A percentile compares a stretch with the other conserved stretches of the same genome.
Conservation (phyloP, 2,888 invertebrate species). For the Conchocele bisecta region DNA sequence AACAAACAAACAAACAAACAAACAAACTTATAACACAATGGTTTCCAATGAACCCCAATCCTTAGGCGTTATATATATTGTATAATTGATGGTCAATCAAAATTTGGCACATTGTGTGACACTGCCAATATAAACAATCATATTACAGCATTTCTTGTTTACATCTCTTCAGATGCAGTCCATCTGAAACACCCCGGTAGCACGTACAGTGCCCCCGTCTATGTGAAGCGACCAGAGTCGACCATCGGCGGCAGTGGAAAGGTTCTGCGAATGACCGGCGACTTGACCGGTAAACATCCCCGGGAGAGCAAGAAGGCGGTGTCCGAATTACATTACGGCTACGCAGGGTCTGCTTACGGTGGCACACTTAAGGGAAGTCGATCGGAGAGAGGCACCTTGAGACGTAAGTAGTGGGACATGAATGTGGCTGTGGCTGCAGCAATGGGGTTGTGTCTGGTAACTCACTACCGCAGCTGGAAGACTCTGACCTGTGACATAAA, state of each 20-base stretch:
- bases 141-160: too few relatives aligned
- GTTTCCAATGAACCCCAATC: too few relatives aligned
- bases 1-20: too few relatives aligned
- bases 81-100: too few relatives aligned
- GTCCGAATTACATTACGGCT: constrained; percentile 69
- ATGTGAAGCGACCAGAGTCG: constrained; percentile 63
- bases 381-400: constrained; percentile 70
- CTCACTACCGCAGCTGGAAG: too few relatives aligned
- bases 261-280: constrained; percentile 73
- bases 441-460: background rate
- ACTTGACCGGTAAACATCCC: constrained; percentile 73
- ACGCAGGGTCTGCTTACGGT: constrained; percentile 46
- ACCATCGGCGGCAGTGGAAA: constrained; percentile 65
- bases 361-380: constrained; percentile 58
- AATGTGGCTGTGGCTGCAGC: too few relatives aligned
- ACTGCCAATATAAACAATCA: too few relatives aligned
- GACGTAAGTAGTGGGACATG: constrained; percentile 72
- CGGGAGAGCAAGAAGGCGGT: constrained; percentile 62
- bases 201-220: constrained; percentile 72
- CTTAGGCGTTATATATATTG: too few relatives aligned
- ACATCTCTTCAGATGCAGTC: constrained; percentile 67
- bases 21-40: too few relatives aligned
- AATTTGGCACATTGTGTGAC: too few relatives aligned
- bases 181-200: constrained; percentile 74
- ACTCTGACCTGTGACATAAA: too few relatives aligned